Conservation (phyloP, 2,113 vertebrate genomes). For the Urocynchramus pylzowi region DNA sequence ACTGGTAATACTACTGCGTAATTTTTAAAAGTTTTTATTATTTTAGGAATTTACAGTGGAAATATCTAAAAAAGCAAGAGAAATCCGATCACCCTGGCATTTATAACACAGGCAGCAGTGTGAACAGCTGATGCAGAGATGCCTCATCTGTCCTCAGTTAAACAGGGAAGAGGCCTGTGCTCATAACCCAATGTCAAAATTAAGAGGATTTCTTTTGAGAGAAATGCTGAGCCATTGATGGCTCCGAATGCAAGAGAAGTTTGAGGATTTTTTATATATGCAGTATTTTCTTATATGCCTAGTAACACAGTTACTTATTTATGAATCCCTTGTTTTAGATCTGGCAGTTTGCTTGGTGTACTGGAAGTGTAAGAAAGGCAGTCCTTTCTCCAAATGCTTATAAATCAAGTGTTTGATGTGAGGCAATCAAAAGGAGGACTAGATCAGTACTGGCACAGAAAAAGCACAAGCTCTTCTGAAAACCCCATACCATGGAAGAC, state of each 20-base stretch:
- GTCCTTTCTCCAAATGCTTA: background rate
- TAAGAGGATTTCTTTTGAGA: background rate
- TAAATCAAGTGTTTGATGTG: background rate
- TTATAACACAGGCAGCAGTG: background rate
- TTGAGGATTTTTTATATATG: accelerated
- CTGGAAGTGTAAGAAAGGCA: background rate
- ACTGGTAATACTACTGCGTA: background rate
- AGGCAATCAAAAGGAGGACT: background rate
- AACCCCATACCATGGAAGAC: background rate
- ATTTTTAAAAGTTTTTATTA: background rate
- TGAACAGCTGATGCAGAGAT: background rate
- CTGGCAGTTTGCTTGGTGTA: background rate
- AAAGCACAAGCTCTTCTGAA: background rate
- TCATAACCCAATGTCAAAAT: background rate
- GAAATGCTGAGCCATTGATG: background rate
- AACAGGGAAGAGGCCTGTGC: background rate
- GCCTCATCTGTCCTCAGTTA: background rate
- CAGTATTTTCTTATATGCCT: background rate
- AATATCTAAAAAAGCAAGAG: background rate
- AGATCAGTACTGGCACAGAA: background rate
- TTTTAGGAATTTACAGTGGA: background rate
- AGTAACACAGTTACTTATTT: background rate
- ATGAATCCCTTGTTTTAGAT: background rate
- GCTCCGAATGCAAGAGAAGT: background rate
- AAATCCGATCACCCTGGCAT: background rate